phyloP scores from a whole-genome alignment of 37 sponge, comb jelly and placozoan genomes.

The Chondrosia reniformis region DNA sequence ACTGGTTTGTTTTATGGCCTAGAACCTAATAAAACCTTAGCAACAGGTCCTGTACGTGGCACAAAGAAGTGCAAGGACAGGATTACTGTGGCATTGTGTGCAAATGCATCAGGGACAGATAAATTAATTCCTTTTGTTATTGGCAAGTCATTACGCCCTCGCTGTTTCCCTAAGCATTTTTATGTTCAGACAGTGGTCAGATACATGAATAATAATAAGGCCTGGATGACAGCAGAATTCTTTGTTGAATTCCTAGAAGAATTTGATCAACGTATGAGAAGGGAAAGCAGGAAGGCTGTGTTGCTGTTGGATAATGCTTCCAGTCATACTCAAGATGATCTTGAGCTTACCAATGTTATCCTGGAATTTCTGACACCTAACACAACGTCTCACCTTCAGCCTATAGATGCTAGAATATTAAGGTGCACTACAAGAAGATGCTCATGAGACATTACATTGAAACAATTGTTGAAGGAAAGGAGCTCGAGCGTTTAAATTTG shows the following conservation, averaged over 20 bases:
- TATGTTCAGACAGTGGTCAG: neutral
- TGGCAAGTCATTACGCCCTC: neutral
- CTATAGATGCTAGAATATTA: neutral
- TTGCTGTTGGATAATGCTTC: neutral
- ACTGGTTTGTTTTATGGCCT: slow-evolving; percentile 27
- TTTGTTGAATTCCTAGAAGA: neutral
- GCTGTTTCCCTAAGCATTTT: neutral
- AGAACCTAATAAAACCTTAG: slow-evolving; percentile 22
- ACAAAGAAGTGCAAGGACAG: slow-evolving; percentile 26
- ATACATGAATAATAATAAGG: neutral
- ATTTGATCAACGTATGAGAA: neutral
- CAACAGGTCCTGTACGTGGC: slow-evolving; percentile 14
- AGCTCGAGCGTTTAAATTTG: neutral
- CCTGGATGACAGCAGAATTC: slow-evolving; percentile 19
- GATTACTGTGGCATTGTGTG: slow-evolving; percentile 16
- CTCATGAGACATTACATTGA: neutral
- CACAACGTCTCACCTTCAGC: neutral
- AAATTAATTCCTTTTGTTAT: neutral
- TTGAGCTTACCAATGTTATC: neutral
- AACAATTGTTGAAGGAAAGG: neutral
- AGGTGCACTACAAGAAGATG: neutral
- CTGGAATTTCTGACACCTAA: neutral
- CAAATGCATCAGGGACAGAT: slow-evolving; percentile 14
- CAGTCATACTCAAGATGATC: neutral
- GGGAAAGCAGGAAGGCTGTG: neutral